Percentiles rank a stretch among this genome's conserved stretches.
Evolutionary conservation across 2,113 vertebrate genomes (phyloP).

Genomic region (Sminthopsis crassicaudata): DNA sequence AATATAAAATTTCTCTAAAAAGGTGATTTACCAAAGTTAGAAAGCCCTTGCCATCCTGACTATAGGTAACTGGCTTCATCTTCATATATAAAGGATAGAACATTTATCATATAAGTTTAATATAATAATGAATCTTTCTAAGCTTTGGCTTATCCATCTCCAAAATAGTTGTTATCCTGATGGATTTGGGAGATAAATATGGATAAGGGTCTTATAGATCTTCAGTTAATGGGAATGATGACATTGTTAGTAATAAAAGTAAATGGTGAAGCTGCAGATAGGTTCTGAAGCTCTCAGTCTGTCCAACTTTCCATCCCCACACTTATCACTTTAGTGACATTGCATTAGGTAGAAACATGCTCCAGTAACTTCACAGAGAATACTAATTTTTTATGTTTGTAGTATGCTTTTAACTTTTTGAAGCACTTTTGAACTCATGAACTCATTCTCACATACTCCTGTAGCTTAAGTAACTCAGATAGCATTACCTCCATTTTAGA

Average conservation of each 20-base stretch:
- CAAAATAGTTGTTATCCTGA: not conserved
- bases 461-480: not conserved
- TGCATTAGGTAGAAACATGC: not conserved
- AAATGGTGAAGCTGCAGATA: not conserved
- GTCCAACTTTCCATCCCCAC: not conserved
- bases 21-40: not conserved
- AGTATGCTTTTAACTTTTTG: not conserved
- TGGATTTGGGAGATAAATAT: not conserved
- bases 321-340: not conserved
- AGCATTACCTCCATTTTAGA: not conserved
- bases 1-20: not conserved
- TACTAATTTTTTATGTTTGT: not conserved
- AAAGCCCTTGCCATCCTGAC: not conserved
- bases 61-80: not conserved
- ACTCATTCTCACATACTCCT: not conserved
- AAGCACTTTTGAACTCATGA: not conserved
- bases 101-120: not conserved
- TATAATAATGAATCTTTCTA: constrained; percentile 7
- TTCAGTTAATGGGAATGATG: not conserved
- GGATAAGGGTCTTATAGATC: not conserved
- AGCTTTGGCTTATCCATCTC: not conserved
- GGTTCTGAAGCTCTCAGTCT: not conserved
- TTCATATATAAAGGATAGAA: not conserved
- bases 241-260: not conserved
- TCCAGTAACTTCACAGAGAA: not conserved